Base-by-base conservation (phyloP, 1,140 invertebrate species). In the Drosophila insularis region DNA sequence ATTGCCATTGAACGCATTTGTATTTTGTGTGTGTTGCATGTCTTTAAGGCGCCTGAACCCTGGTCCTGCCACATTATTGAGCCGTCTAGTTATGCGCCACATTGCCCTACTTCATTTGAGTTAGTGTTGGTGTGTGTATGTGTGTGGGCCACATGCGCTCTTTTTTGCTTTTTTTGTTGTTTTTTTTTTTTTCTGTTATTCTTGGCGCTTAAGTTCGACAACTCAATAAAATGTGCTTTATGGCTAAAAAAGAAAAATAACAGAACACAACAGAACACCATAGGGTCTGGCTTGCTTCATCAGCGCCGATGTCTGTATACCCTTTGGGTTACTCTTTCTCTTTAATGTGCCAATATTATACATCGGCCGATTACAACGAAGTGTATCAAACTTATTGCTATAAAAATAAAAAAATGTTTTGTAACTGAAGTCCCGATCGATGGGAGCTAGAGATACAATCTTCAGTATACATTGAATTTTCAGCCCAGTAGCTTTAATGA, bases 201-300 rank as follows among this genome's bases (percentile, higher is more conserved):
- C 53, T 78, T 80, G 85, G 84, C 89, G 87, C 84, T 89, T 89
- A 89, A 89, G 87, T 89, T 90, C 89, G 89, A 90, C 89, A 90
- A 90, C 89, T 90, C 89, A 90, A 90, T 90, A 90, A 90, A 90
- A 90, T 90, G 89, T 90, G 89, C 89, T 90, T 90, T 90, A 90
- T 90, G 89, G 79, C 78, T 66, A 77, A 65, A 69, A 71, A 74
- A 75, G 1, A 35, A 68, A 70, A 14, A 46, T 27, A 43, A 39
- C 39, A 70, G 63, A 68, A 68, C 62, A 71, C 68, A 69, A 31
- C 31, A 37, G 27, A 27, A 27, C 27, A 27, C 27, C 27, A 27
- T 6, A 27, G 27, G 27, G 27, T 27, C 23, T 27, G 27, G 27
- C 27, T 27, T 4, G 6, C 4, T 27, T 27, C 5, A 5, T 5